Conservation (phyloP, 2,888 invertebrate genomes). For the Cheilosia pagana region DNA sequence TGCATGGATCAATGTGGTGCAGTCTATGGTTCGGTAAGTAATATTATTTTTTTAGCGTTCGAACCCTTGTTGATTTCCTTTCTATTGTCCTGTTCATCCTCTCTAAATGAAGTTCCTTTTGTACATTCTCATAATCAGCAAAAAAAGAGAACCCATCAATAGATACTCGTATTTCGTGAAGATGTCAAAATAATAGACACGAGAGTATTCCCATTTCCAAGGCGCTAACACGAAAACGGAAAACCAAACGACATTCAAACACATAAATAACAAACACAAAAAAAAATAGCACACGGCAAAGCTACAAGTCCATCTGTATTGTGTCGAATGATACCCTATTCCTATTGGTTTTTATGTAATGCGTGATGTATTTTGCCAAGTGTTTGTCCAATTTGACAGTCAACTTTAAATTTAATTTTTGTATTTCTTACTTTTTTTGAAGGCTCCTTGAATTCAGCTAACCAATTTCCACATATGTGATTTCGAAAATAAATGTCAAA, state of each 20-base stretch:
- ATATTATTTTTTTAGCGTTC: conserved; percentile 60
- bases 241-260: conserved; percentile 44
- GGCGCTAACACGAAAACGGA: conserved; percentile 35
- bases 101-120: background rate
- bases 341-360: background rate
- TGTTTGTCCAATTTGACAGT: background rate
- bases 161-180: conserved; percentile 62
- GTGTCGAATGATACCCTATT: background rate
- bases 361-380: background rate
- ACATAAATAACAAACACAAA: conserved; percentile 35
- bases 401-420: too few species aligned
- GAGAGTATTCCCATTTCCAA: conserved; percentile 21
- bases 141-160: conserved; percentile 4
- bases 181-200: conserved; percentile 67
- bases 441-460: background rate
- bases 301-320: background rate
- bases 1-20: conserved; percentile 95
- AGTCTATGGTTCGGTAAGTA: conserved; percentile 94
- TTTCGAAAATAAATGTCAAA: background rate
- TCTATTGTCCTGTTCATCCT: background rate
- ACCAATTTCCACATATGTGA: background rate
- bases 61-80: background rate
- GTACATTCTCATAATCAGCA: background rate
- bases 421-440: too few species aligned
- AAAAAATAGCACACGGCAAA: background rate